Evolutionary conservation across 2,888 invertebrate genomes (phyloP).

Genomic region (Heliconius ethilla): DNA sequence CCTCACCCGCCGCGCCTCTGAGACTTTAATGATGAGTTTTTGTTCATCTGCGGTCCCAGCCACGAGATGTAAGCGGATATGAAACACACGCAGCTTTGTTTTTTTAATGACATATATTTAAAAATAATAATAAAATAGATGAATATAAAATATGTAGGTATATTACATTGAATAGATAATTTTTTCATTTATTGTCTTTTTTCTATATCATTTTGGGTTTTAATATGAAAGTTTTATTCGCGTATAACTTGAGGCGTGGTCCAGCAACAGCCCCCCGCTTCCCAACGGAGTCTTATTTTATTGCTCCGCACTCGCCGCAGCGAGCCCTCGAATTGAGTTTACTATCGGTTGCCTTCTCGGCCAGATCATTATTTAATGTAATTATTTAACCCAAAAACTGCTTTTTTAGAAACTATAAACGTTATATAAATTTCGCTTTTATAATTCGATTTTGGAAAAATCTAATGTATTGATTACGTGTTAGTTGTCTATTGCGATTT

Average conservation of each 20-base stretch:
- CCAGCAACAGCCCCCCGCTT: slow-evolving; percentile 51
- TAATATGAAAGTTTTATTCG: slow-evolving; percentile 8
- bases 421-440: slow-evolving; percentile 49
- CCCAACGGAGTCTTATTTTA: slow-evolving; percentile 66
- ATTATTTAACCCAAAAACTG: slow-evolving; percentile 73
- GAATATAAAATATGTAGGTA: background rate
- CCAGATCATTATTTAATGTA: slow-evolving; percentile 78
- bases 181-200: background rate
- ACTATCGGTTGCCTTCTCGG: slow-evolving; percentile 67
- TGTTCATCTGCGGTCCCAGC: slow-evolving; percentile 61
- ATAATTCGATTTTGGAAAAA: slow-evolving; percentile 56
- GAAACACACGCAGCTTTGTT: background rate
- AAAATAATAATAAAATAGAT: background rate
- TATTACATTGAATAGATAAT: background rate
- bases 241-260: slow-evolving; percentile 46
- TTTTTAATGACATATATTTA: background rate
- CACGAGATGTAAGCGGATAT: slow-evolving; percentile 53
- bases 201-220: background rate
- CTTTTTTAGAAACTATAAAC: slow-evolving; percentile 71
- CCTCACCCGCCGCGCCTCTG: slow-evolving; percentile 71
- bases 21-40: slow-evolving; percentile 80
- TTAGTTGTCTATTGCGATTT: background rate
- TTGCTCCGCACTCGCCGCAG: slow-evolving; percentile 65
- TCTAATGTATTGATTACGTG: background rate
- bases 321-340: slow-evolving; percentile 75